A percentile compares a stretch with the other conserved stretches of the same genome.
Evolutionary conservation across 53 echinoderm and acorn worm genomes (phyloP).

Genomic region (Astropecten irregularis): DNA sequence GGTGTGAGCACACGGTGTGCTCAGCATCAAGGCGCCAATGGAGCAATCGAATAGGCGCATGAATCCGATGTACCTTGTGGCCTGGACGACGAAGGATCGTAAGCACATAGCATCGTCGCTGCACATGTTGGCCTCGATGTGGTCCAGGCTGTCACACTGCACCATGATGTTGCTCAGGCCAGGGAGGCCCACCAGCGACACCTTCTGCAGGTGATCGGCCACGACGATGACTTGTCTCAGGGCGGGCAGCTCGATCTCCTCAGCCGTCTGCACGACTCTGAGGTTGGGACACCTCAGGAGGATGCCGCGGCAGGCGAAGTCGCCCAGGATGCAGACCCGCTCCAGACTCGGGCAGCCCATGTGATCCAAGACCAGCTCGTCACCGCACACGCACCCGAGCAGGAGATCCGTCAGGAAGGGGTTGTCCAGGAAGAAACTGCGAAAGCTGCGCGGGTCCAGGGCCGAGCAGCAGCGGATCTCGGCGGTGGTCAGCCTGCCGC

Average conservation of each 20-base stretch:
- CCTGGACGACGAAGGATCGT: constrained; percentile 84
- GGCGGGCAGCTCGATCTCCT: constrained; percentile 76
- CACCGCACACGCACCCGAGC: constrained; percentile 68
- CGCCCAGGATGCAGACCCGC: constrained; percentile 68
- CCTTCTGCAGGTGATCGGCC: constrained; percentile 70
- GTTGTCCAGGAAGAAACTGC: constrained; percentile 75
- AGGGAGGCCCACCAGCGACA: constrained; percentile 69
- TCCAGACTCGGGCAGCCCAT: constrained; percentile 75
- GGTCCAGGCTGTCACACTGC: constrained; percentile 79
- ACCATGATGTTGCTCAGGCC: constrained; percentile 71
- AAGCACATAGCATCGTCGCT: constrained; percentile 74
- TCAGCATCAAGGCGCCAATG: constrained; percentile 75
- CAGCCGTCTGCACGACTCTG: constrained; percentile 70
- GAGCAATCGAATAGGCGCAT: constrained; percentile 85
- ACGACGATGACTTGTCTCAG: constrained; percentile 74
- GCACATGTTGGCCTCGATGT: constrained; percentile 79
- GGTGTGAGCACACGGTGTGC: constrained; percentile 68
- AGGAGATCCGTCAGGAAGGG: constrained; percentile 70
- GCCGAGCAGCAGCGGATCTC: constrained; percentile 79
- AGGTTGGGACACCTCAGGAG: constrained; percentile 78
- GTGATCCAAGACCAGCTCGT: constrained; percentile 75
- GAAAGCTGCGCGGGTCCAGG: constrained; percentile 67
- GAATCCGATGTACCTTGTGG: constrained; percentile 63
- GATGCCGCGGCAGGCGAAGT: constrained; percentile 76
- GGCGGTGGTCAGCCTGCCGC: constrained; percentile 73